Base-by-base conservation (phyloP, 2,113 vertebrate species). In the Apeltes quadracus region DNA sequence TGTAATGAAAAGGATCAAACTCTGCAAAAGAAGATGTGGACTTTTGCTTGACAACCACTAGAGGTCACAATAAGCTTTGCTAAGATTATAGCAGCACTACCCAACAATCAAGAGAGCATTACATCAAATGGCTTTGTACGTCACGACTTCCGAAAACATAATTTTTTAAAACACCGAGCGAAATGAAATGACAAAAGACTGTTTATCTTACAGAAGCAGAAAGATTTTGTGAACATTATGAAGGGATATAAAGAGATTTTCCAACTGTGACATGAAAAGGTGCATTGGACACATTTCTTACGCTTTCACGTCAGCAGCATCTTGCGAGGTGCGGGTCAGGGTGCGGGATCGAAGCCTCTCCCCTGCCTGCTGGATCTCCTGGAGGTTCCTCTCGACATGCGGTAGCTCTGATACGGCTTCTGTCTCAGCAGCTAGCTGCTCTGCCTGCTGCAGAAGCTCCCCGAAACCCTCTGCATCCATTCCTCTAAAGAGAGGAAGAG, bases 261-360 rank as follows among this genome's bases (percentile, higher is more conserved):
- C 27, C 44, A 9, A 55, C 11, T 48, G 32, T 29, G 41, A 9
- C 16, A 51, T 41, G 20, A 13, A 29, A 18, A 2, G 18, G 15
- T 39, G 16, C 27, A 14, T 20, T 0, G 11, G 15, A 36, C 18
- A 41, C 59, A 51, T 70, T 51, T 72, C 98, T 97, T 84, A 99
- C 97, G 98, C 98, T 91, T 99, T 99, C 2, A 99, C 98, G 10
- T 98, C 95, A 0, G 97, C 97, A 0, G 97, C 96, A 90, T 99
- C 98, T 90, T 99, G 98, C 0, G 97, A 97, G 0, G 95, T 98
- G 68, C 96, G 96, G 44, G 96, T 98, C 76, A 99, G 93, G 0
- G 96, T 98, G 59, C 95, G 94, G 12, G 98, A 98, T 7, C 98
- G 95, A 67, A 99, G 95, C 23, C 96, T 94, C 89, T 99, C 98